Percentiles rank a stretch among this genome's conserved stretches.
phyloP scores from a whole-genome alignment of 2,888 invertebrate genomes.

The Chromoteleia sp. region DNA sequence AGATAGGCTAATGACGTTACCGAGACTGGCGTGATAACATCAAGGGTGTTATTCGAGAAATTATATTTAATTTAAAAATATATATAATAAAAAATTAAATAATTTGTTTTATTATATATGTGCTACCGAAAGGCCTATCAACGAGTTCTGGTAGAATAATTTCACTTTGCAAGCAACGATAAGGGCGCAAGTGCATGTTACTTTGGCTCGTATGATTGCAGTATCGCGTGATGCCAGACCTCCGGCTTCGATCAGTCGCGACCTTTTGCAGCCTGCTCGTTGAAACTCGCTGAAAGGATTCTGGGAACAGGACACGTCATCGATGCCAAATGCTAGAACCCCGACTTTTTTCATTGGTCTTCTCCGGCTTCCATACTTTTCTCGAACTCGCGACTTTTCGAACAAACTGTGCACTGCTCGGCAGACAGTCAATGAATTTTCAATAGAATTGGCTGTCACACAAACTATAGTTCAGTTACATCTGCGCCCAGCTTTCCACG shows the following conservation, averaged over 20 bases:
- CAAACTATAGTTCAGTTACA: slow-evolving; percentile 27
- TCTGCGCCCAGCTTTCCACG: slow-evolving; percentile 11
- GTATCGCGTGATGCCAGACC: slow-evolving; percentile 71
- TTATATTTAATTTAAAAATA: slow-evolving; percentile 1
- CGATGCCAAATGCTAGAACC: slow-evolving; percentile 33
- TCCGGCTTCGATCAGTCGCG: slow-evolving; percentile 37
- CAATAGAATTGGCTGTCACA: slow-evolving; percentile 69
- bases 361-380: slow-evolving; percentile 35
- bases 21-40: slow-evolving; percentile 6
- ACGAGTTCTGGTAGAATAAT: slow-evolving; percentile 71
- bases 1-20: neutral
- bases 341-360: slow-evolving; percentile 29
- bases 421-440: slow-evolving; percentile 71
- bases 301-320: slow-evolving; percentile 62
- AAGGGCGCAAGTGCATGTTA: slow-evolving; percentile 71
- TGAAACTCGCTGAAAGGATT: slow-evolving; percentile 61
- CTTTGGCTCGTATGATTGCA: slow-evolving; percentile 70
- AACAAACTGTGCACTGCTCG: slow-evolving; percentile 37
- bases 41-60: slow-evolving; percentile 5
- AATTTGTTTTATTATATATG: slow-evolving; percentile 17
- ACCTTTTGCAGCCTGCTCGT: slow-evolving; percentile 56
- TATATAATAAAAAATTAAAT: slow-evolving; percentile 15
- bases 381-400: slow-evolving; percentile 35
- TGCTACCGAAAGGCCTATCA: slow-evolving; percentile 63
- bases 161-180: slow-evolving; percentile 72